Evolutionary conservation across 2,113 vertebrate species (phyloP).

Genomic region (Brachyistius frenatus): DNA sequence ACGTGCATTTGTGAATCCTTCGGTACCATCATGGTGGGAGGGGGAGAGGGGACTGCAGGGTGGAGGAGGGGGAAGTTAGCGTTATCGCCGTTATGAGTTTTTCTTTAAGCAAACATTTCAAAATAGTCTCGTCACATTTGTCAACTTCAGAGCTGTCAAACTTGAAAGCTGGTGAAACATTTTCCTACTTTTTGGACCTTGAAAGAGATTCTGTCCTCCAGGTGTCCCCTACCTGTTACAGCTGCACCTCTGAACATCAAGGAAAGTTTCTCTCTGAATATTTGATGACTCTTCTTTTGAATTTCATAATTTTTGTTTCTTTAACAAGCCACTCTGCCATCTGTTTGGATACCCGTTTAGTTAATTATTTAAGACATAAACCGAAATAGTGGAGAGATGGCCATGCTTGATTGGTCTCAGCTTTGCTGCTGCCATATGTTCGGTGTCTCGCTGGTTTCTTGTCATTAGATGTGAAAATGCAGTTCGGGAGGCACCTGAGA

Average conservation of each 20-base stretch:
- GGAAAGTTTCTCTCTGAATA: slow-evolving; percentile 51
- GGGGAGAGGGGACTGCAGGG: too few relatives aligned
- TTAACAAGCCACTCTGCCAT: slow-evolving; percentile 62
- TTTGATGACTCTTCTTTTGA: slow-evolving; percentile 48
- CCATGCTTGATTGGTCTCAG: slow-evolving; percentile 41
- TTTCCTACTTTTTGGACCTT: neutral
- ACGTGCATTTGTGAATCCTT: too few relatives aligned
- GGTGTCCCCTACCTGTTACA: slow-evolving; percentile 27
- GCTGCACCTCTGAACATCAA: slow-evolving; percentile 15
- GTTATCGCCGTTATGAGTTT: neutral
- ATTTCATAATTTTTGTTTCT: slow-evolving; percentile 2
- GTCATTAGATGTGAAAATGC: slow-evolving; percentile 24
- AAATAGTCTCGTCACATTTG: neutral
- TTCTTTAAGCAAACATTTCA: neutral
- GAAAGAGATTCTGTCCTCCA: neutral
- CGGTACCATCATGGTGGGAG: too few relatives aligned
- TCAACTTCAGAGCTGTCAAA: neutral
- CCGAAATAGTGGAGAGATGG: slow-evolving; percentile 40
- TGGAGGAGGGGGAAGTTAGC: neutral
- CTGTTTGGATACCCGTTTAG: slow-evolving; percentile 65
- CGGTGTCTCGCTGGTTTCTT: slow-evolving; percentile 37
- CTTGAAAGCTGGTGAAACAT: slow-evolving; percentile 1
- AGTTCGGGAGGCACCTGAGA: slow-evolving; percentile 10
- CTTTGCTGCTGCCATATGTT: slow-evolving; percentile 66
- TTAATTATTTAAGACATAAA: slow-evolving; percentile 72